phyloP scores from a whole-genome alignment of 2,113 vertebrate genomes.

The Colius striatus region DNA sequence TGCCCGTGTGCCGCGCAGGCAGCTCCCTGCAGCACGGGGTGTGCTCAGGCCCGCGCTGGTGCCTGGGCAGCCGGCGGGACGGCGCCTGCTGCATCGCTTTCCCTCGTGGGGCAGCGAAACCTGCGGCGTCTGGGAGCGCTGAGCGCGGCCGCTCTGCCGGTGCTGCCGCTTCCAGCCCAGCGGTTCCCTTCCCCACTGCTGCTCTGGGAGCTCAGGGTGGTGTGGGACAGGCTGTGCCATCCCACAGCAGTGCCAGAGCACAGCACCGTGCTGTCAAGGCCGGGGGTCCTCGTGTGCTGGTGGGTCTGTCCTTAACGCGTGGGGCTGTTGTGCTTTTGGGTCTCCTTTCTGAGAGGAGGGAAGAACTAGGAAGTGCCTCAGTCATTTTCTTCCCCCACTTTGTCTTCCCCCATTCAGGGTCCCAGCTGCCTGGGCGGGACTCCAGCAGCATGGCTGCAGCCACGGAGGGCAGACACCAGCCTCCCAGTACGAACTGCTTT shows the following conservation, averaged over 20 bases:
- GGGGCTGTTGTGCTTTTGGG: neutral
- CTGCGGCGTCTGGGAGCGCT: neutral
- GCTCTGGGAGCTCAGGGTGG: fast-evolving
- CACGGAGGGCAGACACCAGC: slow-evolving; percentile 59
- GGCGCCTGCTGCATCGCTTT: neutral
- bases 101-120: fast-evolving
- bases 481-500: slow-evolving; percentile 74
- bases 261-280: neutral
- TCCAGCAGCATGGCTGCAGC: neutral
- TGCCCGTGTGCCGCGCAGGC: too few relatives aligned
- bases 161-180: neutral
- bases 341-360: neutral
- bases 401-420: slow-evolving; percentile 45
- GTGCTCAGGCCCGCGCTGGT: neutral
- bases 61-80: too few relatives aligned
- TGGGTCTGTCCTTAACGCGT: neutral
- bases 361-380: neutral
- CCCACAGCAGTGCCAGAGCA: neutral
- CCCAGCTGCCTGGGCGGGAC: slow-evolving; percentile 68
- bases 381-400: neutral
- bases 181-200: fast-evolving
- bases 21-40: neutral
- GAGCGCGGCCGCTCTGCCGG: neutral
- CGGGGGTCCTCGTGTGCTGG: neutral
- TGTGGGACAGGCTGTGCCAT: fast-evolving